Conservation (phyloP, 1,140 invertebrate genomes). For the Pantala flavescens region DNA sequence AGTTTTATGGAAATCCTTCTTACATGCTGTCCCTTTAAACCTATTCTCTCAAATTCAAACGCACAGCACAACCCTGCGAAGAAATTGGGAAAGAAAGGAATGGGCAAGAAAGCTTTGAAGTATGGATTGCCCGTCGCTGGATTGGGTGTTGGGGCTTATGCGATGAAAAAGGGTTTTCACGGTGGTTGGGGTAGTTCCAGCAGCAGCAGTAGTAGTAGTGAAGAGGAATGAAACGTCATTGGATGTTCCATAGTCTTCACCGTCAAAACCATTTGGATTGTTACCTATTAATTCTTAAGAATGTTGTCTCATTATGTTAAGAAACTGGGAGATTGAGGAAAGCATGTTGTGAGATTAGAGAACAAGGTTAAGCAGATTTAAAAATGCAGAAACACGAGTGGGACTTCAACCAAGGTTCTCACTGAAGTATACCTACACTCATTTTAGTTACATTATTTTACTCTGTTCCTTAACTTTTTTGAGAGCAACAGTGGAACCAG, state of each 20-base stretch:
- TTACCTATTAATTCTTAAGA: too few relatives aligned
- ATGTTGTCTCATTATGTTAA: too few relatives aligned
- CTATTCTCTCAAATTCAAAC: background rate
- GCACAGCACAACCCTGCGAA: background rate
- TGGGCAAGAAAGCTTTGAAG: slow-evolving; percentile 13
- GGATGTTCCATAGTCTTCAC: slow-evolving; percentile 2
- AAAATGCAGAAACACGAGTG: too few relatives aligned
- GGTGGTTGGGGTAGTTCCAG: background rate
- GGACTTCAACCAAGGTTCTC: too few relatives aligned
- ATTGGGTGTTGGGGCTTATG: slow-evolving; percentile 13
- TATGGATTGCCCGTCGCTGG: slow-evolving; percentile 12
- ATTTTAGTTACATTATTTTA: too few relatives aligned
- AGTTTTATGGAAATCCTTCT: background rate
- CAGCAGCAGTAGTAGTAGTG: background rate
- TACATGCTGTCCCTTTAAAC: background rate
- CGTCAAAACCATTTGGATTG: too few relatives aligned
- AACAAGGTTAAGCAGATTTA: too few relatives aligned
- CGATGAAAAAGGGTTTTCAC: slow-evolving; percentile 2
- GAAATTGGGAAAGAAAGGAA: background rate
- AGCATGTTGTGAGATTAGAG: too few relatives aligned
- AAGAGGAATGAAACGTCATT: slow-evolving; percentile 20
- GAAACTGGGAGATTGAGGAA: too few relatives aligned
- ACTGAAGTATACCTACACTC: too few relatives aligned
- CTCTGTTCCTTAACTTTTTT: too few relatives aligned
- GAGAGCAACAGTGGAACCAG: too few relatives aligned